A percentile compares a stretch with the other conserved stretches of the same genome.
These are phyloP conservation scores for Melieria crassipennis DNA, from an alignment of 2,888 invertebrate species.

Conservation along the genomic window DNA sequence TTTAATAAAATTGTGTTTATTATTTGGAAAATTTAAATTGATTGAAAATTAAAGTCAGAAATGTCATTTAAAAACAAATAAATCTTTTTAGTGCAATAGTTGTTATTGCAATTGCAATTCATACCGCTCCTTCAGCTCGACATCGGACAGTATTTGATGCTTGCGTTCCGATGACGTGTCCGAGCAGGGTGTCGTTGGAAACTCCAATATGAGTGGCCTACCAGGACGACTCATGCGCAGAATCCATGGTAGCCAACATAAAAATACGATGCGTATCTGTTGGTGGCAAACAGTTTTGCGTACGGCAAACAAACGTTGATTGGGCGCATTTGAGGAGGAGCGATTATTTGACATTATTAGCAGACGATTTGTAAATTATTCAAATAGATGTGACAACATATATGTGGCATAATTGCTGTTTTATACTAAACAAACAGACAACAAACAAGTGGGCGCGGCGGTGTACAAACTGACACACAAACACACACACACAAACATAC, in stretches of 20 bases:
- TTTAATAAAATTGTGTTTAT: neutral
- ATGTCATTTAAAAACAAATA: neutral
- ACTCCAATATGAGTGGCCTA: constrained; percentile 67
- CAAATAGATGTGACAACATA: too few species aligned
- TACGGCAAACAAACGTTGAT: too few species aligned
- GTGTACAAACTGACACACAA: too few species aligned
- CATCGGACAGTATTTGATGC: constrained; percentile 80
- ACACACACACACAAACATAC: too few species aligned
- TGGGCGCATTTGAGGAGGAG: too few species aligned
- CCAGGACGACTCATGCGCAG: constrained; percentile 89
- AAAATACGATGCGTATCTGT: constrained; percentile 89
- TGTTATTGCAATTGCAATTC: constrained; percentile 26
- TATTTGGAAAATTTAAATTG: neutral
- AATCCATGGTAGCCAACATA: constrained; percentile 97
- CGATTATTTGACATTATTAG: too few species aligned
- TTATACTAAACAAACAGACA: too few species aligned
- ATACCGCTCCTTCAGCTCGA: constrained; percentile 83
- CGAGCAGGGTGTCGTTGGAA: constrained; percentile 68
- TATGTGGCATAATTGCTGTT: too few species aligned
- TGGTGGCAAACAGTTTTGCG: neutral
- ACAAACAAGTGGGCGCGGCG: too few species aligned
- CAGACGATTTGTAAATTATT: too few species aligned
- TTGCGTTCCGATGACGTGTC: constrained; percentile 73
- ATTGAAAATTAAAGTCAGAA: neutral
- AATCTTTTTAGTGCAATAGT: neutral